phyloP scores from a whole-genome alignment of 2,888 invertebrate species.

The Philopedon plagiatum region DNA sequence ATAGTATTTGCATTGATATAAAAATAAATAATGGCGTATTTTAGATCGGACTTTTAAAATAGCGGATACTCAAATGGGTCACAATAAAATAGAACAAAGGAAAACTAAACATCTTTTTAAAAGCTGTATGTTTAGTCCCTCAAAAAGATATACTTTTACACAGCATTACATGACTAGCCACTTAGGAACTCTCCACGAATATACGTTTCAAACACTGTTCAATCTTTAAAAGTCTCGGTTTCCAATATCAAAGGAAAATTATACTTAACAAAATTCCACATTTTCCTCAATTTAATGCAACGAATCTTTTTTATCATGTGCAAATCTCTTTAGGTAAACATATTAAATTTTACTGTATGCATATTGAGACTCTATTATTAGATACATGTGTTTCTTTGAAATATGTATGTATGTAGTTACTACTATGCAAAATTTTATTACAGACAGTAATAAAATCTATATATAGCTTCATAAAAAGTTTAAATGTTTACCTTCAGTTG shows the following conservation, averaged over 20 bases:
- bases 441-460: conserved; percentile 1
- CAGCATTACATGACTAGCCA: conserved; percentile 29
- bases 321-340: background rate
- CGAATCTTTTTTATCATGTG: background rate
- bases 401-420: background rate
- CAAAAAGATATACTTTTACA: conserved; percentile 32
- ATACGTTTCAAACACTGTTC: conserved; percentile 16
- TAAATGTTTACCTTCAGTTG: background rate
- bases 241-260: conserved; percentile 18
- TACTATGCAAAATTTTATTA: conserved; percentile 18
- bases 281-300: background rate
- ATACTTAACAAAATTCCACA: conserved; percentile 5
- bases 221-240: conserved; percentile 18
- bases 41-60: background rate
- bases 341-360: background rate
- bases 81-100: background rate
- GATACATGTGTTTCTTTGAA: conserved; percentile 1
- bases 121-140: conserved; percentile 27
- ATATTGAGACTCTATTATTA: conserved; percentile 8
- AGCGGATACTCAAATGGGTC: background rate
- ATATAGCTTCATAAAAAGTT: background rate
- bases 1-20: no score
- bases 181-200: conserved; percentile 19
- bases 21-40: background rate
- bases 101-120: conserved; percentile 20